These are phyloP conservation scores for Harpegnathos saltator DNA, from an alignment of 1,140 invertebrate genomes.

Conservation along the genomic window DNA sequence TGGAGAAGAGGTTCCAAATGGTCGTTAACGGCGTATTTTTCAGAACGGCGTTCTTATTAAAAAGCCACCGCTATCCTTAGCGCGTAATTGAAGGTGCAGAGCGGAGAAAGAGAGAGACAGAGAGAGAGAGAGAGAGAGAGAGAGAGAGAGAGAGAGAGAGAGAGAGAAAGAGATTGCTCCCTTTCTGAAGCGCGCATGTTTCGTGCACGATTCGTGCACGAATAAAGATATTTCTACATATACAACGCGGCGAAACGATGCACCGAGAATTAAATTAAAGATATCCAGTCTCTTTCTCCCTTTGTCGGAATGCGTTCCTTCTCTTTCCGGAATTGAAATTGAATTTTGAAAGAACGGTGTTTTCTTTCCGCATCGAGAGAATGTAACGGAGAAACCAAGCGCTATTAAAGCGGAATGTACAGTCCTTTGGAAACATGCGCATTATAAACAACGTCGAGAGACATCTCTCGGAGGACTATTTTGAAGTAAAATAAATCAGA, in stretches of 20 bases:
- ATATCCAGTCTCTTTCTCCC: neutral
- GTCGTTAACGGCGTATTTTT: conserved; percentile 3
- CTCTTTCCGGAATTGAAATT: neutral
- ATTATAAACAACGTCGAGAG: too few species aligned
- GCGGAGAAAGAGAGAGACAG: too few species aligned
- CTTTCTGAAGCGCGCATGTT: conserved; percentile 26
- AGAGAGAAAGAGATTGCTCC: neutral
- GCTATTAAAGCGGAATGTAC: neutral
- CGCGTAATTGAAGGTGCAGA: conserved; percentile 10
- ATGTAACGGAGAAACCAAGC: neutral
- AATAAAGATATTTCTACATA: conserved; percentile 24
- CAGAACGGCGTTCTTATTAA: conserved; percentile 11
- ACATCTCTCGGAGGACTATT: too few species aligned
- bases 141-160: neutral
- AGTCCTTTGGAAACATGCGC: neutral
- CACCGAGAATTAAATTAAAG: conserved; percentile 31
- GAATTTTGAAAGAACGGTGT: neutral
- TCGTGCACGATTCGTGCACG: neutral
- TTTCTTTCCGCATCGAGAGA: neutral
- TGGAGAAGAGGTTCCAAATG: conserved; percentile 3
- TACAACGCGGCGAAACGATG: neutral
- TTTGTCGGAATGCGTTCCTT: too few species aligned
- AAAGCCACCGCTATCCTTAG: neutral
- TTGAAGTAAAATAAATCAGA: neutral
- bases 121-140: neutral